Conservation (phyloP, 2,888 invertebrate species). For the Venusia cambrica region DNA sequence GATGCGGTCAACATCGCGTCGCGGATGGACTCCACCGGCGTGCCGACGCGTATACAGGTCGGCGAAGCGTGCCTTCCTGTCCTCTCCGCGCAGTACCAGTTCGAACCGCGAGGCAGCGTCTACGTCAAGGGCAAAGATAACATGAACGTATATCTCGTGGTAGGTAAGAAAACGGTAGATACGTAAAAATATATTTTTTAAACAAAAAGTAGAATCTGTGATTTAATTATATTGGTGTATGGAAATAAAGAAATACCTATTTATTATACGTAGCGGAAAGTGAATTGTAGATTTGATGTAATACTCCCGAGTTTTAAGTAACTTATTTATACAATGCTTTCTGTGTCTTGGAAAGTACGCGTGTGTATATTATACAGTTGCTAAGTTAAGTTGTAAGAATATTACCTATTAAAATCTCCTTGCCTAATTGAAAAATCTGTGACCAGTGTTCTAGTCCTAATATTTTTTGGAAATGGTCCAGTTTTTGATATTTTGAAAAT, state of each 20-base stretch:
- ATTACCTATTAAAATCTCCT: conserved; percentile 53
- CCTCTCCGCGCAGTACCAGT: conserved; percentile 88
- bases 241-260: conserved; percentile 41
- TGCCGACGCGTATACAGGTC: conserved; percentile 91
- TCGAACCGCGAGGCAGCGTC: conserved; percentile 95
- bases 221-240: conserved; percentile 58
- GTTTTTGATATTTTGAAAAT: conserved; percentile 41
- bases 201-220: conserved; percentile 73
- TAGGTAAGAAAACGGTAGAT: conserved; percentile 70
- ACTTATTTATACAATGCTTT: conserved; percentile 52
- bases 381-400: conserved; percentile 36
- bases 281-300: conserved; percentile 51
- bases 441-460: conserved; percentile 74
- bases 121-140: conserved; percentile 98
- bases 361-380: conserved; percentile 38
- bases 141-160: conserved; percentile 93
- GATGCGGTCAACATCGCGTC: conserved; percentile 99
- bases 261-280: conserved; percentile 48
- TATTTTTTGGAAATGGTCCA: conserved; percentile 48
- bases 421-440: conserved; percentile 67
- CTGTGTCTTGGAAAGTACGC: conserved; percentile 37
- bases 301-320: conserved; percentile 63
- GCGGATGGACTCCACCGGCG: conserved; percentile 98
- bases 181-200: conserved; percentile 38
- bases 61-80: conserved; percentile 87